Evolutionary conservation across 2,888 invertebrate genomes (phyloP), one percentile per base, ranked within the genome.

Genomic region (Zootermopsis nevadensis): DNA sequence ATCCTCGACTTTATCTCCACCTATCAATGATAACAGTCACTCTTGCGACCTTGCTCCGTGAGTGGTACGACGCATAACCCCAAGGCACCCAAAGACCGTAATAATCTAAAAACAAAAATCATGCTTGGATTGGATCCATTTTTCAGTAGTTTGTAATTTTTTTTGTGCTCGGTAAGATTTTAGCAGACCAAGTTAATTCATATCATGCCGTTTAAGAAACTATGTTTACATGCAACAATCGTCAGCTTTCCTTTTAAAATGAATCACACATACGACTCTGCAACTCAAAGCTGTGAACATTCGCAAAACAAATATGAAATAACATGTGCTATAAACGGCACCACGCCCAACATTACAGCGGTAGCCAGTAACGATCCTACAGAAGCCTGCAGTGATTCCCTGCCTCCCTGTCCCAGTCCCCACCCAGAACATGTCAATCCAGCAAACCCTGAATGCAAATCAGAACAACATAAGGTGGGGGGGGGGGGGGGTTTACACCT

Each of bases 371-470:
- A 74, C 74, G 74, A 74, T 74, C 74, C n/a, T 74, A 42, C 42
- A 33, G 38, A 74, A 42, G 74, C 38, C 38, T 74, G 74, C 74
- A 38, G 74, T 42, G n/a, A 38, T 12, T 24, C 74, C 74, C 38
- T 60, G 27, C 74, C 38, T 10, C 74, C 38, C 72, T 33, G 19
- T 35, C 35, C 35, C 72, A 12, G 30, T 12, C 67, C n/a, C 12
- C 72, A 24, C 35, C 3, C 12, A 22, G 12, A 31, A 33, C 72
- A 72, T 33, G 72, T 33, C 38, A 74, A 38, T 24, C 10, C 74
- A 22, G 38, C 33, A 31, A 74, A 38, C 74, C 74, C 74, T 38
- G 74, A 38, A 74, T 74, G 74, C 74, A 74, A 74, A 74, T 74
- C 74, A 74, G n/a, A 74, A 38, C 74, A 38, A n/a, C n/a, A 74